These are phyloP conservation scores for Coregonus suidteri DNA, from an alignment of 2,797 vertebrate genomes.

Conservation along the genomic window DNA sequence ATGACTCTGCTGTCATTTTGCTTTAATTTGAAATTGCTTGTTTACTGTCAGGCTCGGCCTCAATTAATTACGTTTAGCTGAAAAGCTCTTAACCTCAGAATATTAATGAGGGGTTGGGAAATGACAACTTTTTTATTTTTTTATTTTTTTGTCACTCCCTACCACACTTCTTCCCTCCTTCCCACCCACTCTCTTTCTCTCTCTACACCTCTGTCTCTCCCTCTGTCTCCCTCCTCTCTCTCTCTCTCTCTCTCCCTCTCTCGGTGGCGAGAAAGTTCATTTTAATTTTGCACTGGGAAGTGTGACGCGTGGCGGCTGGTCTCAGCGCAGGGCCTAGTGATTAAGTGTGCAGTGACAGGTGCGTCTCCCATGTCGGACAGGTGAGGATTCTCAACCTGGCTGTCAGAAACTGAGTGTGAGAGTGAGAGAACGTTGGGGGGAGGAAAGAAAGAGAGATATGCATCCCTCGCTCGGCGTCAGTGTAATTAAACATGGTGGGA, in stretches of 20 bases:
- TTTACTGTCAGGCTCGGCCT: conserved; percentile 99
- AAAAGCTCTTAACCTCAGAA: conserved; percentile 99
- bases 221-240: conserved; percentile 64
- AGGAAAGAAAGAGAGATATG: conserved; percentile 46
- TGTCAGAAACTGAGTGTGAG: conserved; percentile 69
- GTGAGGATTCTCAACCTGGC: conserved; percentile 81
- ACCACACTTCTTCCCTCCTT: not conserved
- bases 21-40: conserved; percentile 99
- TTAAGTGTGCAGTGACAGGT: conserved; percentile 84
- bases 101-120: conserved; percentile 99
- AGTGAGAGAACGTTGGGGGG: conserved; percentile 31
- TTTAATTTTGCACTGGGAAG: conserved; percentile 85
- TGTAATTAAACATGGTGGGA: conserved; percentile 81
- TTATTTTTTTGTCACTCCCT: not conserved
- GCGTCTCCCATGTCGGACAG: conserved; percentile 80
- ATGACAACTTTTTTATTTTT: conserved; percentile 81
- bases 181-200: conserved; percentile 3
- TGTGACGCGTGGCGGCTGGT: conserved; percentile 60
- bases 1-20: conserved; percentile 99
- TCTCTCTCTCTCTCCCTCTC: conserved; percentile 56
- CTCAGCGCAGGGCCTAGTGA: conserved; percentile 74
- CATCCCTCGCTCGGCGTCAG: conserved; percentile 68
- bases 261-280: conserved; percentile 96
- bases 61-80: conserved; percentile 99
- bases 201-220: conserved; percentile 51